phyloP scores from a whole-genome alignment of 2,113 vertebrate genomes.

The Saguinus midas region DNA sequence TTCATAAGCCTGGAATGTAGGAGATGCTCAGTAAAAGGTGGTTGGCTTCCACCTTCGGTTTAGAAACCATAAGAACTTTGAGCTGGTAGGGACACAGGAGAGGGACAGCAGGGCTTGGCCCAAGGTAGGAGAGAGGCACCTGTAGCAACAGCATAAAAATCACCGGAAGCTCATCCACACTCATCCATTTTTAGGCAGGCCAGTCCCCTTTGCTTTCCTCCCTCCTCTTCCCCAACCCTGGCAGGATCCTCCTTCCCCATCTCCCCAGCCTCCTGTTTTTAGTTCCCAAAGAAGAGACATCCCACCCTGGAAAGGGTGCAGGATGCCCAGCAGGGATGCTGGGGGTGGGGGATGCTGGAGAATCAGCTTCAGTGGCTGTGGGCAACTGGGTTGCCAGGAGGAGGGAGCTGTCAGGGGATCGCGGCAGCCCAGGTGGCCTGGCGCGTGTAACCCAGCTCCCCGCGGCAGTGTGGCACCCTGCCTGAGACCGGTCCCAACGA shows the following conservation, averaged over 20 bases:
- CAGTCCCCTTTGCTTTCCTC: background rate
- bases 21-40: background rate
- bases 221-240: background rate
- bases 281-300: background rate
- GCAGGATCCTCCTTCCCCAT: background rate
- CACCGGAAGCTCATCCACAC: background rate
- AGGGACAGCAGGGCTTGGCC: background rate
- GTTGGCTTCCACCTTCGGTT: background rate
- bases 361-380: background rate
- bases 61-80: background rate
- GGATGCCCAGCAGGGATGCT: background rate
- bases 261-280: background rate
- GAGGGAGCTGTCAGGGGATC: background rate
- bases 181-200: background rate
- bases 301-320: background rate
- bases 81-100: background rate
- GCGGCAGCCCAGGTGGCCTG: accelerated
- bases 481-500: slow-evolving; percentile 92
- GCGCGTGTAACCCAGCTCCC: background rate
- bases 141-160: background rate
- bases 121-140: accelerated
- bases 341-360: background rate
- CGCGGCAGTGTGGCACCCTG: slow-evolving; percentile 91
- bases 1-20: background rate
- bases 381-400: background rate